These are phyloP conservation scores for Panzeria rudis DNA, from an alignment of 2,888 invertebrate genomes.

Conservation along the genomic window DNA sequence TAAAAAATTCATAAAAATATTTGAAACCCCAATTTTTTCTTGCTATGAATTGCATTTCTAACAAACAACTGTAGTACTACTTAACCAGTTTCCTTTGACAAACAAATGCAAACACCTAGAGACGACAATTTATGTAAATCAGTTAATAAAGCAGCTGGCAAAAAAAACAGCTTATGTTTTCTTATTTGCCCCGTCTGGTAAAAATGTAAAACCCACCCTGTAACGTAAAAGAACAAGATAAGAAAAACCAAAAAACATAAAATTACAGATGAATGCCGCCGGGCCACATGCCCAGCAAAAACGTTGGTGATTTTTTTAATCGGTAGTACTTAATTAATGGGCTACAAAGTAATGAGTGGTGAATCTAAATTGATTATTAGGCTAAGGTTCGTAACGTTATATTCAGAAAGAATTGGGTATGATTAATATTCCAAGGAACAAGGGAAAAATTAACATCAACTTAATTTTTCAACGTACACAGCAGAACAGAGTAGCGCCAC, in stretches of 20 bases:
- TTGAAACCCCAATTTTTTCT: background rate
- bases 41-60: background rate
- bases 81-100: constrained; percentile 31
- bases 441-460: too few relatives aligned
- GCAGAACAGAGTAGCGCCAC: too few relatives aligned
- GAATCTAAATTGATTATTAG: too few relatives aligned
- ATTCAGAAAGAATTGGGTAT: too few relatives aligned
- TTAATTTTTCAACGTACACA: too few relatives aligned
- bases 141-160: constrained; percentile 62
- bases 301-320: too few relatives aligned
- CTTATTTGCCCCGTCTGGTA: constrained; percentile 5
- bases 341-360: too few relatives aligned
- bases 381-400: too few relatives aligned
- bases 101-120: constrained; percentile 15
- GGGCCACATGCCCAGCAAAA: constrained; percentile 25
- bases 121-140: constrained; percentile 64
- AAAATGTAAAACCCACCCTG: constrained; percentile 54
- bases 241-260: constrained; percentile 8
- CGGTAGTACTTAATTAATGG: too few relatives aligned
- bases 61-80: background rate
- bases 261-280: constrained; percentile 32
- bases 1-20: background rate
- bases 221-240: constrained; percentile 1
- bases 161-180: constrained; percentile 23
- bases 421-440: too few relatives aligned